Evolutionary conservation across 2,797 vertebrate species (phyloP).

Genomic region (Lepus oiostolus): DNA sequence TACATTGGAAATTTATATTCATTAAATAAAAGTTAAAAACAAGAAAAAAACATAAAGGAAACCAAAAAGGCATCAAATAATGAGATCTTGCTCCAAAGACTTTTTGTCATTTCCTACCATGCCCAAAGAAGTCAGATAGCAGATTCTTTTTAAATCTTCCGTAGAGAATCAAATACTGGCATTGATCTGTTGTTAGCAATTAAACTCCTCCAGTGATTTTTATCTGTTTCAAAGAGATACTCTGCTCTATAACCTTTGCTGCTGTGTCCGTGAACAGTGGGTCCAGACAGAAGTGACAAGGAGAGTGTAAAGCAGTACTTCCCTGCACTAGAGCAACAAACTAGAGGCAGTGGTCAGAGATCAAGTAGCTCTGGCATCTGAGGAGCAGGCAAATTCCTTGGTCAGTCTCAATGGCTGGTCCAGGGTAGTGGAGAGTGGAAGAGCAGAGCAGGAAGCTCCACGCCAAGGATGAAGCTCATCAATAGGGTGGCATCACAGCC

Average conservation of each 20-base stretch:
- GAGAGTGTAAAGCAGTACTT: background rate
- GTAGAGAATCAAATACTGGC: background rate
- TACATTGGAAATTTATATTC: too few relatives aligned
- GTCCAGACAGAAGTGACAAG: background rate
- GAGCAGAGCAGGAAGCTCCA: background rate
- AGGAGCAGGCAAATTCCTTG: background rate
- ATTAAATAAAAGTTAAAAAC: too few relatives aligned
- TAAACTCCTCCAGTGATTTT: background rate
- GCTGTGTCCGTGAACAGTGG: background rate
- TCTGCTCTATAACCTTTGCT: background rate
- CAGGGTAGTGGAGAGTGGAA: background rate
- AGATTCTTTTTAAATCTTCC: background rate
- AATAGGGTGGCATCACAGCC: background rate
- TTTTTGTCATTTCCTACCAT: conserved; percentile 17
- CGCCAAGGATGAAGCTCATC: background rate
- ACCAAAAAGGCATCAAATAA: background rate
- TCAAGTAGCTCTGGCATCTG: background rate
- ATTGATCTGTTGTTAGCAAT: conserved; percentile 57
- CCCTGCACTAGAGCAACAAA: background rate
- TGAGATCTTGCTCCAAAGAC: background rate
- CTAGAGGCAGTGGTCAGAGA: background rate
- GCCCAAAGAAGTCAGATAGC: background rate
- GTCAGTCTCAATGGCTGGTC: background rate
- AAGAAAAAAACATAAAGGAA: background rate
- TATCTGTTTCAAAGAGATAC: background rate